Conservation (phyloP, 2,797 vertebrate species). For the Borostomias antarcticus region DNA sequence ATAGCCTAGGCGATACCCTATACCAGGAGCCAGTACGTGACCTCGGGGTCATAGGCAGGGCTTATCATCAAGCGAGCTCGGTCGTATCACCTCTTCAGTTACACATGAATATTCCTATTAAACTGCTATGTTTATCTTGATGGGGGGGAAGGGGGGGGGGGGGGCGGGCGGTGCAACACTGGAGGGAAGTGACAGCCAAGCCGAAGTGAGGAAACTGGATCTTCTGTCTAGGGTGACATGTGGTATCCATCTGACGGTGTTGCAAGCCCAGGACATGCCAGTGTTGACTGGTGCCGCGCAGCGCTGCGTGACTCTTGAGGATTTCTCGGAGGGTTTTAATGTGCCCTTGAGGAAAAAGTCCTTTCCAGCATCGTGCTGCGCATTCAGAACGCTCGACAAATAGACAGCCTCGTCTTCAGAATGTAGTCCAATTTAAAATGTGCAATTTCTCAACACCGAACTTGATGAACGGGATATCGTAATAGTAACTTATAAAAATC, state of each 20-base stretch:
- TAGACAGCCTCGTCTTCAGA: neutral
- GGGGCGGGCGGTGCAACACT: no score
- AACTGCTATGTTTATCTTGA: no score
- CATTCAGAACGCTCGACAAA: neutral
- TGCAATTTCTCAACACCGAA: no score
- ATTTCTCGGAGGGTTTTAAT: neutral
- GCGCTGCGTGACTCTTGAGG: neutral
- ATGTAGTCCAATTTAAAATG: no score
- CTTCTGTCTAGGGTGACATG: slow-evolving; percentile 17
- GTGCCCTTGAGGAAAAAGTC: neutral
- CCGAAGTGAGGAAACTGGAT: slow-evolving; percentile 15
- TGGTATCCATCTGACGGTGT: slow-evolving; percentile 11
- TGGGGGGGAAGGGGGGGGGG: slow-evolving; percentile 27
- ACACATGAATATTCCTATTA: no score
- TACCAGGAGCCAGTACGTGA: neutral
- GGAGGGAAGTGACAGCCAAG: slow-evolving; percentile 18
- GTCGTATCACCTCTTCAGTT: neutral
- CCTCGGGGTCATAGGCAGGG: neutral
- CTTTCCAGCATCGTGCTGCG: neutral
- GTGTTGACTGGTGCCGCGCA: neutral
- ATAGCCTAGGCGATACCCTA: neutral
- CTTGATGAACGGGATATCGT: no score
- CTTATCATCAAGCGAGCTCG: neutral
- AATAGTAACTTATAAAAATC: neutral
- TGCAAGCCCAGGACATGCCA: slow-evolving; percentile 6